Conservation (phyloP, 30 jellyfish, hydroid and myxozoan genomes). For the Haliclystus octoradiatus region DNA sequence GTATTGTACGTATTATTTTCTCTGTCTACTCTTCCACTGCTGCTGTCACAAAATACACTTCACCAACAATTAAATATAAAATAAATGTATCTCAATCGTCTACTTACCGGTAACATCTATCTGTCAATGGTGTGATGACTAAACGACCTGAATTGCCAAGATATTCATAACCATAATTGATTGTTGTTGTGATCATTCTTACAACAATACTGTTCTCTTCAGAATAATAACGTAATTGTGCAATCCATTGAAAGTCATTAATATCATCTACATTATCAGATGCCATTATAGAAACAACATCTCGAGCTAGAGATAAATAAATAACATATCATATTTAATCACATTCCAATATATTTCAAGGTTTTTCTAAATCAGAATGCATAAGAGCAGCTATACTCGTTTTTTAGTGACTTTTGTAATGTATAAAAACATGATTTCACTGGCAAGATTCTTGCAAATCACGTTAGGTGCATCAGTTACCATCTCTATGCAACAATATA, state of each 20-base stretch:
- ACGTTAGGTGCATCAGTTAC: too few species aligned
- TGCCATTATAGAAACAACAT: constrained; percentile 86
- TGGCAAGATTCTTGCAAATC: too few species aligned
- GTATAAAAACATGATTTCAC: too few species aligned
- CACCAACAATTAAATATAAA: not conserved
- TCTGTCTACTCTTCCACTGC: not conserved
- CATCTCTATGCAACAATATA: too few species aligned
- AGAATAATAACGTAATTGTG: constrained; percentile 81
- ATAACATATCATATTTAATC: not conserved
- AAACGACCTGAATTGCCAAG: constrained; percentile 93
- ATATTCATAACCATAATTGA: constrained; percentile 83
- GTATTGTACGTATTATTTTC: not conserved
- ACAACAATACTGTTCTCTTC: constrained; percentile 75
- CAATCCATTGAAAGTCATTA: constrained; percentile 88
- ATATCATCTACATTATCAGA: constrained; percentile 33
- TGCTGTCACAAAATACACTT: not conserved
- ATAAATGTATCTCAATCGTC: not conserved
- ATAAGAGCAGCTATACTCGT: too few species aligned
- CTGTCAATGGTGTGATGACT: constrained; percentile 94
- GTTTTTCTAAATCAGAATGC: too few species aligned
- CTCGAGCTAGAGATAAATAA: constrained; percentile 65
- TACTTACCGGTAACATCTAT: constrained; percentile 79
- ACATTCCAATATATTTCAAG: not conserved
- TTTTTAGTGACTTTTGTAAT: too few species aligned
- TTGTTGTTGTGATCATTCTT: constrained; percentile 76